Percentiles rank a stretch among this genome's conserved stretches.
These are phyloP conservation scores for Drosophila anomelani DNA, from an alignment of 2,888 invertebrate species.

Conservation along the genomic window DNA sequence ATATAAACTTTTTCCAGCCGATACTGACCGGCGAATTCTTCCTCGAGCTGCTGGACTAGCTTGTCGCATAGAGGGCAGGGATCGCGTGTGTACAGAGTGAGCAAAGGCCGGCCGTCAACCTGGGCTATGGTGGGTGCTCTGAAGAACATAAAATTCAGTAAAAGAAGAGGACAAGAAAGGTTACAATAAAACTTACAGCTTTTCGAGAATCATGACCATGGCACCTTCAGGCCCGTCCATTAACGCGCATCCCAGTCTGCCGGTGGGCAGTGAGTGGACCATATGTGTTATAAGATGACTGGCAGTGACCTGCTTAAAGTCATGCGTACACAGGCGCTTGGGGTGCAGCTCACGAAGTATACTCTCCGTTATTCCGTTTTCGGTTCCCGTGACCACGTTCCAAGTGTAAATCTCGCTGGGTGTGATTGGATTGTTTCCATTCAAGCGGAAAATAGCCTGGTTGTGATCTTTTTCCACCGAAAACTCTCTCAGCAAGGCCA, in stretches of 20 bases:
- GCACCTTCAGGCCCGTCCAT: constrained; percentile 99
- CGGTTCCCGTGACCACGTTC: constrained; percentile 87
- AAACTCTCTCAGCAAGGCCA: constrained; percentile 64
- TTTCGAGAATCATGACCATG: constrained; percentile 96
- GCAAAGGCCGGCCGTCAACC: constrained; percentile 85
- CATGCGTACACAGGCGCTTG: constrained; percentile 94
- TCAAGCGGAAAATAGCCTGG: constrained; percentile 39
- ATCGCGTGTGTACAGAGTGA: constrained; percentile 93
- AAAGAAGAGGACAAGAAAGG: constrained; percentile 27
- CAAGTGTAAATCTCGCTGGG: constrained; percentile 92
- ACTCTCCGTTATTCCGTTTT: background rate
- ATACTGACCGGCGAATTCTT: constrained; percentile 87
- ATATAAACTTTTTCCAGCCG: constrained; percentile 91
- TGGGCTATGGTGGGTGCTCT: constrained; percentile 4
- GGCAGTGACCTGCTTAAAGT: constrained; percentile 98
- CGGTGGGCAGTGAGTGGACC: constrained; percentile 93
- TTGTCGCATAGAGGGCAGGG: constrained; percentile 93
- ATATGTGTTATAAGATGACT: constrained; percentile 96
- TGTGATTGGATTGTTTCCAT: constrained; percentile 88
- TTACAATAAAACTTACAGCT: constrained; percentile 88
- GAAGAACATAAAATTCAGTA: background rate
- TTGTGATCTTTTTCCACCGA: constrained; percentile 41
- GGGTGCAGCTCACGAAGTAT: constrained; percentile 82
- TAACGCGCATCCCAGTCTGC: constrained; percentile 95
- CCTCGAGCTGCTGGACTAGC: constrained; percentile 88